Base-by-base conservation (phyloP, 2,113 vertebrate species). In the Eretmochelys imbricata region DNA sequence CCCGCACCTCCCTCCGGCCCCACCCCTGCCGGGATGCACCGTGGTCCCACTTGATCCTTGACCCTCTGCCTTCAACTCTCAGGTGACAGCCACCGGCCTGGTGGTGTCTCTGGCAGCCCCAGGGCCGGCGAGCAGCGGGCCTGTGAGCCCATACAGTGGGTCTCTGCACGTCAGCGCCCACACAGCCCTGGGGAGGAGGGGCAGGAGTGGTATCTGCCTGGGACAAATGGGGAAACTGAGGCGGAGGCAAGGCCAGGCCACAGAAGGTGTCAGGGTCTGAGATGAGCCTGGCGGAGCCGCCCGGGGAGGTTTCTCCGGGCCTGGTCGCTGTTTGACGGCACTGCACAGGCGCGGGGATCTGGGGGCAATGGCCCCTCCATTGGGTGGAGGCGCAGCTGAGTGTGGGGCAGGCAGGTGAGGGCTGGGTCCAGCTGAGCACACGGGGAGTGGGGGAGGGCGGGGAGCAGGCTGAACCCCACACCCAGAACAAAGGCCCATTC, bases 1-100 rank as follows among this genome's bases (percentile, higher is more conserved):
- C 55, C 54, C 27, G 53, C 27, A 7, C 5, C 55, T 38, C 49
- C 46, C 84, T 69, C 42, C 24, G 51, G 54, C 42, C 35, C 62
- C 62, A n/a, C 14, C 62, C n/a, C 49, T 62, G 22, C 57, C 0
- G 0, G 55, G 53, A 13, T 1, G 25, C 50, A 13, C 0, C 0
- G 17, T 9, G 59, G 8, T 20, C 42, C 55, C 83, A 20, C 42
- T 19, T 8, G 14, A 8, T 0, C 0, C 42, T 0, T 1, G 4
- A 59, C 89, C 29, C 80, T 38, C 1, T 0, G 12, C 6, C 22
- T 25, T 27, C 22, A 0, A 3, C 79, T 80, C 6, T 2, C 0
- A 0, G 2, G 20, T 1, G 2, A 59, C 50, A 53, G 4, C 48
- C 10, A 2, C 38, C 75, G 31, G 82, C 55, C 50, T 27, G 76